phyloP scores from a whole-genome alignment of 2,888 invertebrate genomes.

The Nymphalis urticae region DNA sequence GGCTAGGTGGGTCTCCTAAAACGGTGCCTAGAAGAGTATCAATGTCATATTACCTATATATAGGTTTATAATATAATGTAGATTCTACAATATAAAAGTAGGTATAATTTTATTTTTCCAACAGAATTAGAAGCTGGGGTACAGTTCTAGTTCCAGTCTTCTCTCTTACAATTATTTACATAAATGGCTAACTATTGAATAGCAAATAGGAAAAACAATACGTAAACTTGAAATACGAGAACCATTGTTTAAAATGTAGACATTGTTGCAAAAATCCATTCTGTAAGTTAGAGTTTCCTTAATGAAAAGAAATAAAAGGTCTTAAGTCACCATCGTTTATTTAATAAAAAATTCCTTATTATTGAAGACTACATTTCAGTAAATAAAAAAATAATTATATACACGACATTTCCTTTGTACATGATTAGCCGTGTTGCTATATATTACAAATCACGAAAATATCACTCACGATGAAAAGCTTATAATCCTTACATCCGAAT shows the following conservation, averaged over 20 bases:
- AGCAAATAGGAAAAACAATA: background rate
- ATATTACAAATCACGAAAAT: too few relatives aligned
- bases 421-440: too few relatives aligned
- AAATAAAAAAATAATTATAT: too few relatives aligned
- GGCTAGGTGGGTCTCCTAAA: too few relatives aligned
- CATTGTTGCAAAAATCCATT: conserved; percentile 1
- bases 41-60: too few relatives aligned
- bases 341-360: conserved; percentile 1
- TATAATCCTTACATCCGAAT: background rate
- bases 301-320: background rate
- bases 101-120: background rate
- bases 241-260: background rate
- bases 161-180: background rate
- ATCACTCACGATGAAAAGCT: background rate
- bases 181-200: background rate
- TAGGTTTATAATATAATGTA: too few relatives aligned
- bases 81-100: too few relatives aligned
- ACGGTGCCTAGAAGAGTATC: too few relatives aligned
- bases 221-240: background rate
- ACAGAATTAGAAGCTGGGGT: background rate
- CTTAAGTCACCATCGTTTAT: background rate
- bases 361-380: conserved; percentile 1
- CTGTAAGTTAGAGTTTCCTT: background rate
- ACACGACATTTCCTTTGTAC: too few relatives aligned
- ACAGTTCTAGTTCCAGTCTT: background rate